Evolutionary conservation across 2,113 vertebrate genomes (phyloP).

Genomic region (Rafetus swinhoei): DNA sequence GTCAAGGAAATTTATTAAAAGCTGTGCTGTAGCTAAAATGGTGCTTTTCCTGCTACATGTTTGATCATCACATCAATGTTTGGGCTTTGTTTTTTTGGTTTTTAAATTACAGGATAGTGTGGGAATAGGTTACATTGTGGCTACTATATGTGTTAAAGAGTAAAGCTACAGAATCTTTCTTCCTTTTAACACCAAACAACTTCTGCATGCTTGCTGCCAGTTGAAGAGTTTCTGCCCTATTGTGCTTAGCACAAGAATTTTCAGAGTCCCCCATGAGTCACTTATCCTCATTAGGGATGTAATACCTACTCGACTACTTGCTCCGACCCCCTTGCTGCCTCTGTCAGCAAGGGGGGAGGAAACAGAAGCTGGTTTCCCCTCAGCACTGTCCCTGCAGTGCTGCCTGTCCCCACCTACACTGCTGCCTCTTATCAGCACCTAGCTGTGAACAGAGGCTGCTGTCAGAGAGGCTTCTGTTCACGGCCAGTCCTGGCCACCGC

Average conservation of each 20-base stretch:
- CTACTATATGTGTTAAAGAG: not conserved
- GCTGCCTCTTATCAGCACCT: too few relatives aligned
- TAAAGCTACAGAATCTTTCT: not conserved
- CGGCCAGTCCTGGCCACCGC: too few relatives aligned
- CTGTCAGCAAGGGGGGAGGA: too few relatives aligned
- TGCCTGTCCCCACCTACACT: too few relatives aligned
- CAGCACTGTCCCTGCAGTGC: too few relatives aligned
- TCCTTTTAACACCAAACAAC: not conserved
- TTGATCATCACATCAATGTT: not conserved
- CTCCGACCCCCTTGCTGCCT: too few relatives aligned
- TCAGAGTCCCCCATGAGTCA: not conserved
- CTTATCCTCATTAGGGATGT: not conserved
- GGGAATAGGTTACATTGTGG: not conserved
- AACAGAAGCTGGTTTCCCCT: too few relatives aligned
- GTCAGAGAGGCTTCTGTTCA: too few relatives aligned
- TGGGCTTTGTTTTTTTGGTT: not conserved
- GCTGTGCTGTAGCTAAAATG: not conserved
- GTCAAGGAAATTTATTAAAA: not conserved
- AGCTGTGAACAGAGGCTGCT: too few relatives aligned
- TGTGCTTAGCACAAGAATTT: not conserved
- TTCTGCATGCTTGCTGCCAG: not conserved
- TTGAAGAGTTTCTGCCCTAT: not conserved
- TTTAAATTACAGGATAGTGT: not conserved
- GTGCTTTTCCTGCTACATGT: not conserved
- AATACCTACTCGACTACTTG: too few relatives aligned